A percentile compares a stretch with the other conserved stretches of the same genome.
These are phyloP conservation scores for Oryzias curvinotus DNA, from an alignment of 2,113 vertebrate genomes.

Conservation along the genomic window DNA sequence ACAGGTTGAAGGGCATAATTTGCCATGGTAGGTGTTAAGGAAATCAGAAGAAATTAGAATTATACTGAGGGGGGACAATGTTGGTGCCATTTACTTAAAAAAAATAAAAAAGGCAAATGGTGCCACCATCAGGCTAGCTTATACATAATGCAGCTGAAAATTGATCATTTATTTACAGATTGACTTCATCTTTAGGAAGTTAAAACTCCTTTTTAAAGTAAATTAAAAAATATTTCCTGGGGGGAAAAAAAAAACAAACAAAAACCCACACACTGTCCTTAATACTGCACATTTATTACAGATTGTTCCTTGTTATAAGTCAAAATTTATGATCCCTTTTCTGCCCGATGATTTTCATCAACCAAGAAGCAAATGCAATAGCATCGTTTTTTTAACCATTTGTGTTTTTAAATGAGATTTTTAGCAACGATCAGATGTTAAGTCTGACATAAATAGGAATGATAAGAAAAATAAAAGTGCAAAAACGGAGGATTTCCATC, in stretches of 20 bases:
- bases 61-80: too few relatives aligned
- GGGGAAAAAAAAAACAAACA: background rate
- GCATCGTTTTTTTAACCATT: slow-evolving; percentile 44
- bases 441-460: slow-evolving; percentile 73
- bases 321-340: slow-evolving; percentile 42
- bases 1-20: too few relatives aligned
- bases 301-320: slow-evolving; percentile 31
- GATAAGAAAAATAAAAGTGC: slow-evolving; percentile 55
- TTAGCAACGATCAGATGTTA: slow-evolving; percentile 47
- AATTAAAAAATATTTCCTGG: slow-evolving; percentile 18
- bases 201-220: slow-evolving; percentile 1
- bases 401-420: slow-evolving; percentile 47
- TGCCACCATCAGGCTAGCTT: slow-evolving; percentile 22
- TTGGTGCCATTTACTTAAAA: background rate
- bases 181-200: background rate
- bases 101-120: slow-evolving; percentile 26
- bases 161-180: too few relatives aligned
- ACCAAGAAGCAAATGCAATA: slow-evolving; percentile 56
- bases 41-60: too few relatives aligned
- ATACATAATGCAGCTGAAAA: background rate
- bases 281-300: slow-evolving; percentile 73
- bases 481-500: slow-evolving; percentile 46
- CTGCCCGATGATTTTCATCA: slow-evolving; percentile 44
- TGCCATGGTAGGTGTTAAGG: too few relatives aligned
- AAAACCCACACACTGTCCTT: slow-evolving; percentile 64